Evolutionary conservation across 2,113 vertebrate species (phyloP).

Genomic region (Zosterops borbonicus): DNA sequence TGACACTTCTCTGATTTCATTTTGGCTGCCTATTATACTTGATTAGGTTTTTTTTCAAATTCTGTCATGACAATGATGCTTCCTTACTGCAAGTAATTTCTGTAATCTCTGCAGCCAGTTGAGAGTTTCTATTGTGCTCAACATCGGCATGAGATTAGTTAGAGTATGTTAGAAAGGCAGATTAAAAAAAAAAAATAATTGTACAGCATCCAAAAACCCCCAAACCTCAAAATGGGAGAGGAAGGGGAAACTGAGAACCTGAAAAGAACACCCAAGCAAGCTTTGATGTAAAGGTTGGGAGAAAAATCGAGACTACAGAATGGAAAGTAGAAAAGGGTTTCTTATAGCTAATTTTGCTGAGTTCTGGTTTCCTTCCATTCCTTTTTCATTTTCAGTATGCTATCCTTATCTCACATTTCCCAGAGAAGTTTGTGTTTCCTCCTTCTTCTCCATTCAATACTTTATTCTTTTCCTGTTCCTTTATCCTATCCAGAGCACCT

Average conservation of each 20-base stretch:
- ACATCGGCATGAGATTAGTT: background rate
- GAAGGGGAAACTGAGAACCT: conserved; percentile 47
- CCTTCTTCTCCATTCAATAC: conserved; percentile 10
- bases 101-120: background rate
- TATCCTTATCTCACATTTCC: background rate
- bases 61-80: background rate
- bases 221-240: conserved; percentile 51
- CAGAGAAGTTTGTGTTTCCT: background rate
- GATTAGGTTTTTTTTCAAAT: background rate
- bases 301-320: background rate
- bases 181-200: background rate
- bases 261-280: background rate
- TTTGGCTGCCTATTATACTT: background rate
- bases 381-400: conserved; percentile 61
- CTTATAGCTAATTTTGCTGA: background rate
- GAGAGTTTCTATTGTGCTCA: background rate
- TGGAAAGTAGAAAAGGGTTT: background rate
- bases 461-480: conserved; percentile 22
- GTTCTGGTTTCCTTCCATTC: conserved; percentile 36
- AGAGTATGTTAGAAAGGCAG: conserved; percentile 55
- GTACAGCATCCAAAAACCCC: background rate
- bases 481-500: conserved; percentile 24
- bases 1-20: background rate
- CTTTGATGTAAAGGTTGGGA: background rate
- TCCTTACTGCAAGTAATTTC: background rate